Base-by-base conservation (phyloP, 2,888 invertebrate species). In the Lycaena phlaeas region DNA sequence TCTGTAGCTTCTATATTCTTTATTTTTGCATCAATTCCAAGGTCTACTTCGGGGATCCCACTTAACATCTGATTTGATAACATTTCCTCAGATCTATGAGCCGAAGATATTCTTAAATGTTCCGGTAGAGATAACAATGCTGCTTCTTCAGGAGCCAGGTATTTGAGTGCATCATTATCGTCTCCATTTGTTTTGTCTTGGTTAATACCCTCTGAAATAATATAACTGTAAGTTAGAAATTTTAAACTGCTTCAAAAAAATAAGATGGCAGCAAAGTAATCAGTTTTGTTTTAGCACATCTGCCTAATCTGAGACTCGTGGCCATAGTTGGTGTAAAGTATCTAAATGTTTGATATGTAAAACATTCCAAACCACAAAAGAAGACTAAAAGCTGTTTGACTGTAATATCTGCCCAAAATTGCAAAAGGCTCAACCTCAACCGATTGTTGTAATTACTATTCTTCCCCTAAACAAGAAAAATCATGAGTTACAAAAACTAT, bases 1-100 rank as follows among this genome's bases (percentile, higher is more conserved):
- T 99, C 99, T 0, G 99, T 99, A 1, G 97, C 97, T 87, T 99
- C 97, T 54, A 99, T 99, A 69, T 99, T 99, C 62, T 92, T 92
- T 48, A 99, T 99, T 85, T 99, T 98, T 0, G 97, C 97, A 61
- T 98, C 97, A 55, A 99, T 97, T n/a, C 99, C 99, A 39, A 99
- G 87, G 78, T 99, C 98, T 0, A 99, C 96, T 86, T 99, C 99
- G 0, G 99, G 99, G 52, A 99, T 99, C 26, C 99, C 99, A 64
- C 96, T 98, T 3, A 99, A 86, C 99, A 99, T 99, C 86, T 99
- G 98, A 87, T 98, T 98, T 2, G 98, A 98, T 57, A 99, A 88
- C 96, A 99, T 98, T 84, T 99, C 99, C 73, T 99, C 98, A 1
- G 95, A 97, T 63, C 93, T 64, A 41, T 95, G 93, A 0, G 93